Base-by-base conservation (phyloP, 1,140 invertebrate species). In the Odontomachus brunneus region DNA sequence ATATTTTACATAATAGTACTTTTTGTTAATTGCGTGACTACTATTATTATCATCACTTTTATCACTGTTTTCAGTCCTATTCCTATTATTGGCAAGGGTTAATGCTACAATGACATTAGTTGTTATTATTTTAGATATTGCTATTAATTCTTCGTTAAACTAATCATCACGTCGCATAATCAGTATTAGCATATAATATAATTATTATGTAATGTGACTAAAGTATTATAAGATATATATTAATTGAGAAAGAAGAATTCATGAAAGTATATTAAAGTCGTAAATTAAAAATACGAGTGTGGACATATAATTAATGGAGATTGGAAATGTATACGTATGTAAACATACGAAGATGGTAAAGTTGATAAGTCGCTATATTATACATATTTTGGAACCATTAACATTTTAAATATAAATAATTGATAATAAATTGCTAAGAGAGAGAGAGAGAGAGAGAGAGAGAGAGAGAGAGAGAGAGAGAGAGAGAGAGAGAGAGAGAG, bases 21-120 rank as follows among this genome's bases (percentile, higher is more conserved):
- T n/a, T n/a, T n/a, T n/a, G n/a, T n/a, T n/a, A n/a, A n/a, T n/a
- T n/a, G n/a, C n/a, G n/a, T n/a, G n/a, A n/a, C n/a, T n/a, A n/a
- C n/a, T n/a, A n/a, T n/a, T 44, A 78, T 26, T 4, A 24, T 78
- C 29, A 67, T 73, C 5, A 74, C 44, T 82, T 26, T 72, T 59
- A 73, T n/a, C 9, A 60, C 12, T 12, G 15, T 59, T 5, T 33
- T 17, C 49, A 51, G 33, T 62, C 33, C 0, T 51, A 7, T 62
- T 12, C 14, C 22, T 53, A 67, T 44, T 76, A n/a, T 51, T 63
- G 11, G 11, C 26, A 33, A 14, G 0, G 2, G 7, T 62, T 72
- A 59, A 9, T 74, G 14, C 0, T 74, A 26, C 44, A 49, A 57
- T 1, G 19, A 33, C 29, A n/a, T 71, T 38, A 75, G 33, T 57